Conservation (phyloP, 2,888 invertebrate genomes). For the Leptura quadrifasciata region DNA sequence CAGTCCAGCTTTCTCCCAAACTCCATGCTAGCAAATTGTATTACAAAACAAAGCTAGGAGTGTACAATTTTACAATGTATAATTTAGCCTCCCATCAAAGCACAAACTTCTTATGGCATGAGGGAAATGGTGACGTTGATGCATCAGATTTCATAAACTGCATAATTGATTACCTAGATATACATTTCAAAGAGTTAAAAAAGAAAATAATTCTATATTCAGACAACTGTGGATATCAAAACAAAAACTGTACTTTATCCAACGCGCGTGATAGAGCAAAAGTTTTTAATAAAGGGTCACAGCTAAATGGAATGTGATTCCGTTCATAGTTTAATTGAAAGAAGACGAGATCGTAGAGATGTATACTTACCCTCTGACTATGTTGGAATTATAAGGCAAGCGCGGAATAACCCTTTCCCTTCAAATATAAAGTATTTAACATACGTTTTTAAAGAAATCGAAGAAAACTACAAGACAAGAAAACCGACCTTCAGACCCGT, state of each 20-base stretch:
- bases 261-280: not conserved
- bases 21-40: not conserved
- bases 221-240: conserved; percentile 7
- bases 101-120: not conserved
- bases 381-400: too few species aligned
- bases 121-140: not conserved
- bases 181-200: not conserved
- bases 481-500: too few species aligned
- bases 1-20: not conserved
- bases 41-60: not conserved
- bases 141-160: not conserved
- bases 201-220: not conserved
- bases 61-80: conserved; percentile 9
- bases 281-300: not conserved
- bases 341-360: too few species aligned
- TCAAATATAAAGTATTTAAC: too few species aligned
- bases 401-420: too few species aligned
- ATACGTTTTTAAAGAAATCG: too few species aligned
- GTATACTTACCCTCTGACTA: too few species aligned
- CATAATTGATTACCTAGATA: not conserved
- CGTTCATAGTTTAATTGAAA: not conserved
- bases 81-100: not conserved
- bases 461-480: too few species aligned
- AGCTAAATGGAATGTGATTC: not conserved
- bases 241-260: conserved; percentile 17